These are phyloP conservation scores for Theristicus caerulescens DNA, from an alignment of 2,113 vertebrate species.

Conservation along the genomic window DNA sequence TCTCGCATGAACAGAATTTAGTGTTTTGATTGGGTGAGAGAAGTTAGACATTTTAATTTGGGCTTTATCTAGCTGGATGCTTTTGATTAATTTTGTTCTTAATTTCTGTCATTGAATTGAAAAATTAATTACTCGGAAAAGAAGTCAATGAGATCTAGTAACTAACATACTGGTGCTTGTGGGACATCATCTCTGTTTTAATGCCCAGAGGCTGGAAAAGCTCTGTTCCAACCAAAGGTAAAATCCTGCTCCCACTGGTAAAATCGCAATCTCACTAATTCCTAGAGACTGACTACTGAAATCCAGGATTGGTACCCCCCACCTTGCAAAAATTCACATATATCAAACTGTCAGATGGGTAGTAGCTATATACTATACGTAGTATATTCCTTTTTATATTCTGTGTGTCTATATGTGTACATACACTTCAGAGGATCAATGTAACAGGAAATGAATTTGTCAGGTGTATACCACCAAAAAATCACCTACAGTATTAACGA, in stretches of 20 bases:
- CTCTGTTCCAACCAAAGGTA: background rate
- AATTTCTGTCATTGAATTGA: background rate
- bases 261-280: background rate
- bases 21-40: background rate
- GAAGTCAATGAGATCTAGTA: background rate
- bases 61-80: background rate
- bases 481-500: background rate
- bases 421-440: background rate
- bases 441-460: background rate
- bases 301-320: background rate
- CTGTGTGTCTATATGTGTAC: background rate
- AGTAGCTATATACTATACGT: background rate
- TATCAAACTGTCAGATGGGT: background rate
- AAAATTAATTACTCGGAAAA: slow-evolving; percentile 6
- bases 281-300: background rate
- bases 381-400: background rate
- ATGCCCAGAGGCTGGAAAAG: background rate
- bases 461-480: background rate
- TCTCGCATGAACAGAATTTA: background rate
- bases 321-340: background rate
- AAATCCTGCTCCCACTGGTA: background rate
- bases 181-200: background rate
- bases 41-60: background rate
- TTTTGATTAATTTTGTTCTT: background rate
- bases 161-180: background rate